These are phyloP conservation scores for Lydus trimaculatus DNA, from an alignment of 2,888 invertebrate species.

Conservation along the genomic window DNA sequence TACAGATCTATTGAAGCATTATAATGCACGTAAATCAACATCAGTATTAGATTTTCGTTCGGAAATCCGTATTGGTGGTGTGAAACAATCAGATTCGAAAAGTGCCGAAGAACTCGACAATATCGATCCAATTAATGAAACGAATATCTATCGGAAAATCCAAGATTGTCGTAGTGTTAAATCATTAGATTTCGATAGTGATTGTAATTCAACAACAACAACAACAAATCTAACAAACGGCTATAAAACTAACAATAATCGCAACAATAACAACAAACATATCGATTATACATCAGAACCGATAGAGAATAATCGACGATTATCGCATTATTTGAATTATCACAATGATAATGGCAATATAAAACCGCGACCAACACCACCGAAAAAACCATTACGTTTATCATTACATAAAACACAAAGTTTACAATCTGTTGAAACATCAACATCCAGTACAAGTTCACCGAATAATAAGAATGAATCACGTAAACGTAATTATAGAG, in stretches of 20 bases:
- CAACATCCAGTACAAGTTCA: slow-evolving; percentile 45
- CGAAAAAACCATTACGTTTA: slow-evolving; percentile 83
- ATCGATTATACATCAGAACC: slow-evolving; percentile 69
- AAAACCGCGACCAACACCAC: slow-evolving; percentile 77
- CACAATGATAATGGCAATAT: slow-evolving; percentile 56
- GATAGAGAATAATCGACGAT: slow-evolving; percentile 62
- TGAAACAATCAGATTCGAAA: slow-evolving; percentile 53
- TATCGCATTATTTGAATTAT: slow-evolving; percentile 52
- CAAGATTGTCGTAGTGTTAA: slow-evolving; percentile 70
- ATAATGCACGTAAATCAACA: slow-evolving; percentile 66
- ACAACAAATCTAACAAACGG: slow-evolving; percentile 30
- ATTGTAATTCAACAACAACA: no score
- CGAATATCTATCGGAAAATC: slow-evolving; percentile 48
- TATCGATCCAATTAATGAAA: slow-evolving; percentile 47
- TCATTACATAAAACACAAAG: slow-evolving; percentile 86
- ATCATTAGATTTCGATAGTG: slow-evolving; percentile 81
- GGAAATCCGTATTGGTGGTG: slow-evolving; percentile 52
- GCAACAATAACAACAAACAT: slow-evolving; percentile 42
- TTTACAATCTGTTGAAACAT: slow-evolving; percentile 73
- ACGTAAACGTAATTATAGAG: slow-evolving; percentile 66
- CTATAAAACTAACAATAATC: slow-evolving; percentile 23
- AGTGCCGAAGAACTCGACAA: slow-evolving; percentile 61
- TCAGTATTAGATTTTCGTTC: slow-evolving; percentile 66
- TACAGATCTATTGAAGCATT: slow-evolving; percentile 55
- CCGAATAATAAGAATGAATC: slow-evolving; percentile 45